Evolutionary conservation across 2,113 vertebrate genomes (phyloP).

Genomic region (Anseranas semipalmata): DNA sequence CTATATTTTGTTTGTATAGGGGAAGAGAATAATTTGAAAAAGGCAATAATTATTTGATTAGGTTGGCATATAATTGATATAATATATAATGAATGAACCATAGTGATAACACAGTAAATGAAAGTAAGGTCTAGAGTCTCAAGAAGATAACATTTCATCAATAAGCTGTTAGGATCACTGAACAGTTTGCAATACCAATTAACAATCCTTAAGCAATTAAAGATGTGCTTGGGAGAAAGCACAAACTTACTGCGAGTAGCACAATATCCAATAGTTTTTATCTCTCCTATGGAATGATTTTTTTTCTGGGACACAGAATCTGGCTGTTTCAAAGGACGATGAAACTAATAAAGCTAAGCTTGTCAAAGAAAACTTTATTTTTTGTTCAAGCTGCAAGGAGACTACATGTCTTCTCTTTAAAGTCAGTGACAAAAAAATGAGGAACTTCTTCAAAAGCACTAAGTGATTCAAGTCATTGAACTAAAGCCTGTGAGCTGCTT

Average conservation of each 20-base stretch:
- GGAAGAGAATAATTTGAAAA: background rate
- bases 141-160: constrained; percentile 8
- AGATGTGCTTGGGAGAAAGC: background rate
- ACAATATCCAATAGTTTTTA: background rate
- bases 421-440: background rate
- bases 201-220: constrained; percentile 44
- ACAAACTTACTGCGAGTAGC: background rate
- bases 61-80: background rate
- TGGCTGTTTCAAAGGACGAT: background rate
- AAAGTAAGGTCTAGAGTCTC: background rate
- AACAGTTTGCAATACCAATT: constrained; percentile 4
- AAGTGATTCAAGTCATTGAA: constrained; percentile 21
- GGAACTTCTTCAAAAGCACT: background rate
- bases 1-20: background rate
- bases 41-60: background rate
- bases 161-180: background rate
- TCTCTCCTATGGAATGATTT: background rate
- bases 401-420: background rate
- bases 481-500: constrained; percentile 3
- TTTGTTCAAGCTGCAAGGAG: background rate
- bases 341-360: background rate
- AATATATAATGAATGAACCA: background rate
- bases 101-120: background rate
- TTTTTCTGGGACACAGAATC: background rate
- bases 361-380: background rate